These are phyloP conservation scores for Scaptodrosophila latifasciaeformis DNA, from an alignment of 2,888 invertebrate species.

Conservation along the genomic window DNA sequence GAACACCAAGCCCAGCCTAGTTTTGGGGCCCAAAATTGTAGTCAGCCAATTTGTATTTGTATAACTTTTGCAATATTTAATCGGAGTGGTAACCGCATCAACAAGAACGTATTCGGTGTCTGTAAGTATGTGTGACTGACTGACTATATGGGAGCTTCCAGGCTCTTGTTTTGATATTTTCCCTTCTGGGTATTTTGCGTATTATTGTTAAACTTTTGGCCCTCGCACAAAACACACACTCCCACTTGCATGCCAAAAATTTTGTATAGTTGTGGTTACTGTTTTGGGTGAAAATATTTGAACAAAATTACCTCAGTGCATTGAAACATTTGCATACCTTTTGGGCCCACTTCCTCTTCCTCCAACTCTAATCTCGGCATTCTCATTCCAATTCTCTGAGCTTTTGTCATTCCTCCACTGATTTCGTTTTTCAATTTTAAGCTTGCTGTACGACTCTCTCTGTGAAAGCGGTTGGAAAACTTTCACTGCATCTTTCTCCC, in stretches of 20 bases:
- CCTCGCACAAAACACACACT: slow-evolving; percentile 7
- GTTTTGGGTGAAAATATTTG: slow-evolving; percentile 45
- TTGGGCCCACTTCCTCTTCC: slow-evolving; percentile 7
- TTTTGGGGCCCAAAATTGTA: too few relatives aligned
- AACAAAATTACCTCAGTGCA: slow-evolving; percentile 43
- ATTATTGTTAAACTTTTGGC: slow-evolving; percentile 67
- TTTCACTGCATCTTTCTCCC: slow-evolving; percentile 45
- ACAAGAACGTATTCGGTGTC: too few relatives aligned
- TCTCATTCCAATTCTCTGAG: background rate
- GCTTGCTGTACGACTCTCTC: slow-evolving; percentile 19
- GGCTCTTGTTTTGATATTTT: background rate
- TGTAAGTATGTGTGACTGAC: background rate
- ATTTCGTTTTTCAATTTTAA: background rate
- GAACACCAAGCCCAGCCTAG: too few relatives aligned
- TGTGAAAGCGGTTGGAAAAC: too few relatives aligned
- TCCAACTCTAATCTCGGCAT: background rate
- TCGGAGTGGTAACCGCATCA: slow-evolving; percentile 60
- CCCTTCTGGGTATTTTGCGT: slow-evolving; percentile 63
- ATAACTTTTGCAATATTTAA: slow-evolving; percentile 67
- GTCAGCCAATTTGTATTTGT: slow-evolving; percentile 1
- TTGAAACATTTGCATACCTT: slow-evolving; percentile 15
- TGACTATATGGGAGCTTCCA: background rate
- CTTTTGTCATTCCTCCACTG: background rate
- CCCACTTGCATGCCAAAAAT: slow-evolving; percentile 17
- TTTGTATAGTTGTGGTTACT: slow-evolving; percentile 40